Evolutionary conservation across 2,888 invertebrate species (phyloP), one percentile per base, ranked within the genome.

Genomic region (Eristalinus aeneus): DNA sequence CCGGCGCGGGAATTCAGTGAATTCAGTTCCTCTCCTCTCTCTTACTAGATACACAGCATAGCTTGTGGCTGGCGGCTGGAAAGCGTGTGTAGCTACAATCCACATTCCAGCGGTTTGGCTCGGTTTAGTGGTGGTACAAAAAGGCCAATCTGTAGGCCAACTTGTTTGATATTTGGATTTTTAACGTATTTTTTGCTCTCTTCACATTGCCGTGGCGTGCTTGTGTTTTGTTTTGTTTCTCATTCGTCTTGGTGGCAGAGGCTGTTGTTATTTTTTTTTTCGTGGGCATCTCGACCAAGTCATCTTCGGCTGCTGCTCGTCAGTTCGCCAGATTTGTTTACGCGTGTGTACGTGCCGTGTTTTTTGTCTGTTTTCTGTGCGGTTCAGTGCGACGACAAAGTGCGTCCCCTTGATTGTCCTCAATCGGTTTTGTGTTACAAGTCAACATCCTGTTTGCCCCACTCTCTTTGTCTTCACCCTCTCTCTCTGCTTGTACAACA

Each of bases 71-170:
- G 12, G 53, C 27, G 56, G 34, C 63, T 74, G 34, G 39, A 34
- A 67, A 53, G 31, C 46, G 27, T 74, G 23, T 75, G 46, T 46
- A 73, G 63, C 80, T 74, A 74, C 60, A 81, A 71, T 56, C 81
- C 76, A 77, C 86, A 86, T 86, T 86, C 86, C 86, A 86, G 76
- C 36, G 80, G 80, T 68, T 58, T 74, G 67, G 76, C 72, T 73
- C 34, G 23, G 73, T 74, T 69, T 86, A 74, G 69, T 86, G 65
- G 73, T 77, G 36, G 39, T 60, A 81, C 63, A 81, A 80, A 80
- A 86, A 77, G 73, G 60, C 81, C 86, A 86, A n/a, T 81, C 81
- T 86, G 77, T 86, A 86, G 86, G 86, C 77, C 81, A 86, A 86
- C 86, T 86, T 77, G 86, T 86, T 81, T 85, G 85, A 73, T 81